These are phyloP conservation scores for Clostera curtula DNA, from an alignment of 2,888 invertebrate genomes.

Conservation along the genomic window DNA sequence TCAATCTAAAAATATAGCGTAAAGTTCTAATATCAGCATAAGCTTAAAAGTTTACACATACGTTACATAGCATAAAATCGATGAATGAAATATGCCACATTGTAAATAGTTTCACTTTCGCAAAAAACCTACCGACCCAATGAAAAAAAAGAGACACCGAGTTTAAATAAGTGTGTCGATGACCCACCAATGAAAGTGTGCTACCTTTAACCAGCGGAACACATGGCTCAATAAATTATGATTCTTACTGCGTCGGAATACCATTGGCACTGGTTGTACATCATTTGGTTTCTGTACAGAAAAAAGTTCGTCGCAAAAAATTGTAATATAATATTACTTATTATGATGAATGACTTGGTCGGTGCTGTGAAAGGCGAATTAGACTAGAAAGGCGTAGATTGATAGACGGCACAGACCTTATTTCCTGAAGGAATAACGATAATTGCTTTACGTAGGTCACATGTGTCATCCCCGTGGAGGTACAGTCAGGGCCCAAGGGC, in stretches of 20 bases:
- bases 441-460: too few species aligned
- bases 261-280: slow-evolving; percentile 17
- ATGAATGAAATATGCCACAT: slow-evolving; percentile 14
- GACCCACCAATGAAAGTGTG: slow-evolving; percentile 44
- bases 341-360: slow-evolving; percentile 41
- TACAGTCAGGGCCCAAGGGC: too few species aligned
- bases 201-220: slow-evolving; percentile 20
- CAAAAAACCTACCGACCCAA: slow-evolving; percentile 33
- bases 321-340: slow-evolving; percentile 30
- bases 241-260: slow-evolving; percentile 26
- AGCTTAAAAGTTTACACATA: too few species aligned
- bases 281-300: slow-evolving; percentile 14
- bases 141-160: slow-evolving; percentile 32
- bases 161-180: slow-evolving; percentile 39
- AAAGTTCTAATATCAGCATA: too few species aligned
- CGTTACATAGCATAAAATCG: too few species aligned
- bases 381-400: slow-evolving; percentile 19
- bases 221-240: slow-evolving; percentile 22
- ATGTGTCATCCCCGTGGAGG: too few species aligned
- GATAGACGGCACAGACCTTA: slow-evolving; percentile 7
- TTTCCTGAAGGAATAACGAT: too few species aligned
- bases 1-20: too few species aligned
- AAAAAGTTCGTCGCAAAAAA: slow-evolving; percentile 36
- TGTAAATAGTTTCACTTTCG: slow-evolving; percentile 43
- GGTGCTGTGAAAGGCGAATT: slow-evolving; percentile 19